Evolutionary conservation across 2,113 vertebrate genomes (phyloP).

Genomic region (Acanthisitta chloris): DNA sequence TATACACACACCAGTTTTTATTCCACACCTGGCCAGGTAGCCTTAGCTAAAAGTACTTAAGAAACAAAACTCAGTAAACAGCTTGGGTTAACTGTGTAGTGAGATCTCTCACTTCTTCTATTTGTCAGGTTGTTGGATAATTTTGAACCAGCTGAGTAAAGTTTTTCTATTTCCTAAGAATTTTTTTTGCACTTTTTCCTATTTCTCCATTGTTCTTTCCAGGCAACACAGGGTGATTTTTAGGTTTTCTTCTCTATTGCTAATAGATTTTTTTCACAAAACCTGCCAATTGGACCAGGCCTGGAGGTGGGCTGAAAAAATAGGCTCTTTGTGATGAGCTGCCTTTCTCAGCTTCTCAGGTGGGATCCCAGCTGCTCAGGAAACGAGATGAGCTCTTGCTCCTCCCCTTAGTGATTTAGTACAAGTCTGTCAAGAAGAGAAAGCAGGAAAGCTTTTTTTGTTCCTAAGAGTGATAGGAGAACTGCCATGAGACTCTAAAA

Average conservation of each 20-base stretch:
- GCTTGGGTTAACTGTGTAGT: neutral
- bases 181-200: neutral
- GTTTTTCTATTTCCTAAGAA: neutral
- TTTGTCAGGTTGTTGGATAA: neutral
- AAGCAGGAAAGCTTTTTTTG: neutral
- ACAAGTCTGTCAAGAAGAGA: neutral
- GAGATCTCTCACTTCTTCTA: neutral
- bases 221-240: neutral
- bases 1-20: neutral
- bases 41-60: neutral
- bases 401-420: slow-evolving; percentile 20
- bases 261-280: neutral
- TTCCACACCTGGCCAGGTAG: neutral
- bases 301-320: neutral
- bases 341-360: slow-evolving; percentile 5
- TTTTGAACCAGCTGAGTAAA: neutral
- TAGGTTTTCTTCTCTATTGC: neutral
- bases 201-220: neutral
- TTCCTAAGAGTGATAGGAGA: neutral
- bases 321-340: neutral
- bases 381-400: neutral
- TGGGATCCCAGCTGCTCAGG: slow-evolving; percentile 16
- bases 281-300: neutral
- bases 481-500: neutral
- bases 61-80: neutral